Percentiles rank a stretch among this genome's conserved stretches.
Evolutionary conservation across 2,113 vertebrate species (phyloP).

Genomic region (Motacilla tschutschensis): DNA sequence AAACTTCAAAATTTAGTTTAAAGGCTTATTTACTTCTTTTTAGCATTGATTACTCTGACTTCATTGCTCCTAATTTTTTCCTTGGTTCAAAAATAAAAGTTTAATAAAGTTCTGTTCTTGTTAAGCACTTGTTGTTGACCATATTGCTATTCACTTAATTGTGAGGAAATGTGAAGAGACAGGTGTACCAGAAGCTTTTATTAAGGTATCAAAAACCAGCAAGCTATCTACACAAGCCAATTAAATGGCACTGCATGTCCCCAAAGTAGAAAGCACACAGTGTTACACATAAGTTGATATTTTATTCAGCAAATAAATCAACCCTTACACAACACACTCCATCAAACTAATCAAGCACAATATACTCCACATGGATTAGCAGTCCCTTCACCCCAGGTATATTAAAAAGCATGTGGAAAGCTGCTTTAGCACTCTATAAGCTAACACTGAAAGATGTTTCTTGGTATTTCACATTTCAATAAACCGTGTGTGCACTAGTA

Average conservation of each 20-base stretch:
- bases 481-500: fast-evolving
- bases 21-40: not conserved
- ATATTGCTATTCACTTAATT: slow-evolving; percentile 1
- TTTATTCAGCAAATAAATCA: slow-evolving; percentile 35
- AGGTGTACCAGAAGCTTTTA: slow-evolving; percentile 24
- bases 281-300: not conserved
- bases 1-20: not conserved
- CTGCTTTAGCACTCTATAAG: not conserved
- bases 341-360: not conserved
- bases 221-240: slow-evolving; percentile 5
- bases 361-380: not conserved
- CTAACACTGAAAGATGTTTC: not conserved
- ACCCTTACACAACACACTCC: not conserved
- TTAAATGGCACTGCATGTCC: slow-evolving; percentile 15
- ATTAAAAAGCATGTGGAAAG: not conserved
- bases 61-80: not conserved
- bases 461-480: not conserved
- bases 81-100: not conserved
- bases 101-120: not conserved
- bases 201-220: slow-evolving; percentile 12
- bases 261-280: not conserved
- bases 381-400: not conserved
- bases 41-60: not conserved
- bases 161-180: slow-evolving; percentile 25
- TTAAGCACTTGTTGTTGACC: not conserved